Evolutionary conservation across 2,888 invertebrate species (phyloP).

Genomic region (Diaphora mendica): DNA sequence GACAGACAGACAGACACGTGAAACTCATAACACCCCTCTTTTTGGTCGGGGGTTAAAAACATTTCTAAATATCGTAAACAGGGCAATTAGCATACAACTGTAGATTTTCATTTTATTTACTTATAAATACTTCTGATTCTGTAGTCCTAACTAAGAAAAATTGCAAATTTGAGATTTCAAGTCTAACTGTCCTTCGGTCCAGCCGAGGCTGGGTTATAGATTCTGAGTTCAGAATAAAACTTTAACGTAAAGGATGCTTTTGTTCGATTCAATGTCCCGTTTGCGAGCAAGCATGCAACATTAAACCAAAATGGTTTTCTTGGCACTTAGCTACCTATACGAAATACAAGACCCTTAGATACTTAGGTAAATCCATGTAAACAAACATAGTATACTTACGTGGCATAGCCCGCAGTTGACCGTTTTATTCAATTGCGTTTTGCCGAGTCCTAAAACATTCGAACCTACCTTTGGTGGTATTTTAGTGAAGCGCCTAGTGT

Average conservation of each 20-base stretch:
- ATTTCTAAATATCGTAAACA: background rate
- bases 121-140: background rate
- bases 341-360: too few species aligned
- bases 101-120: background rate
- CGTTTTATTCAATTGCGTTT: background rate
- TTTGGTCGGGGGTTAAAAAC: too few species aligned
- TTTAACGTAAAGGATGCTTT: too few species aligned
- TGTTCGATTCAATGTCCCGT: too few species aligned
- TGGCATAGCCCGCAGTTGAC: background rate
- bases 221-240: background rate
- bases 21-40: too few species aligned
- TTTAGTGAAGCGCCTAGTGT: constrained; percentile 5
- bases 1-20: too few species aligned
- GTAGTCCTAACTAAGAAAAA: background rate
- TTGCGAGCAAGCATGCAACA: too few species aligned
- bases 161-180: background rate
- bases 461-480: background rate
- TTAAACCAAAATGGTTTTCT: too few species aligned
- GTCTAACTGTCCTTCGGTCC: too few species aligned
- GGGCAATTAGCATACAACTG: background rate
- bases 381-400: background rate
- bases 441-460: background rate
- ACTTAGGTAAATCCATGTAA: too few species aligned
- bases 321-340: too few species aligned
- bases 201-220: background rate